These are phyloP conservation scores for Philotrypesis tridentata DNA, from an alignment of 1,140 invertebrate species.

Conservation along the genomic window DNA sequence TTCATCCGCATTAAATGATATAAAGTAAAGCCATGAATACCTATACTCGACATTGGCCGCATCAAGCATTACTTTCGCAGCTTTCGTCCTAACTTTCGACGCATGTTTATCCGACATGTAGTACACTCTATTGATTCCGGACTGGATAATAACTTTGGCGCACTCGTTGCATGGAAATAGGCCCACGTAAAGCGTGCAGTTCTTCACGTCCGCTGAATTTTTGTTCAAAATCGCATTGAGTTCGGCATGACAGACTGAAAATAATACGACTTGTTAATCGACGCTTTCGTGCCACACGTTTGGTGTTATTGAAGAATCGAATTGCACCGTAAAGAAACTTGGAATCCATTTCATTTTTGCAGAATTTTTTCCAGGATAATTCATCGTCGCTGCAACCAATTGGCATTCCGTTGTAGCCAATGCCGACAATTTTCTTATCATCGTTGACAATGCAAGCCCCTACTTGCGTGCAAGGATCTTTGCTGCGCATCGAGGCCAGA, in stretches of 20 bases:
- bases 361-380: conserved; percentile 88
- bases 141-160: conserved; percentile 97
- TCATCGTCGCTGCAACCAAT: conserved; percentile 89
- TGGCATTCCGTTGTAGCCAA: conserved; percentile 98
- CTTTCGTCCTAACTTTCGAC: conserved; percentile 79
- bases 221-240: conserved; percentile 97
- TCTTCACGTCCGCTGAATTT: conserved; percentile 83
- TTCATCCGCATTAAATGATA: too few relatives aligned
- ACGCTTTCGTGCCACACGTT: too few relatives aligned
- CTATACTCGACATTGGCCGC: conserved; percentile 81
- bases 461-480: conserved; percentile 94
- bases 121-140: conserved; percentile 87
- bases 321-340: conserved; percentile 90
- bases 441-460: conserved; percentile 94
- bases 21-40: too few relatives aligned
- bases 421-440: conserved; percentile 92
- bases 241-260: conserved; percentile 95
- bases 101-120: conserved; percentile 89
- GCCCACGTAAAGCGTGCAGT: conserved; percentile 89
- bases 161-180: conserved; percentile 98
- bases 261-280: too few relatives aligned
- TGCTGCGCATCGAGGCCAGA: conserved; percentile 90
- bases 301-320: not conserved
- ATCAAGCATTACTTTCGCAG: conserved; percentile 88
- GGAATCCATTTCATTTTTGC: conserved; percentile 76